Evolutionary conservation across 2,888 invertebrate species (phyloP), one percentile per base, ranked within the genome.

Genomic region (Chrysina gloriosa): DNA sequence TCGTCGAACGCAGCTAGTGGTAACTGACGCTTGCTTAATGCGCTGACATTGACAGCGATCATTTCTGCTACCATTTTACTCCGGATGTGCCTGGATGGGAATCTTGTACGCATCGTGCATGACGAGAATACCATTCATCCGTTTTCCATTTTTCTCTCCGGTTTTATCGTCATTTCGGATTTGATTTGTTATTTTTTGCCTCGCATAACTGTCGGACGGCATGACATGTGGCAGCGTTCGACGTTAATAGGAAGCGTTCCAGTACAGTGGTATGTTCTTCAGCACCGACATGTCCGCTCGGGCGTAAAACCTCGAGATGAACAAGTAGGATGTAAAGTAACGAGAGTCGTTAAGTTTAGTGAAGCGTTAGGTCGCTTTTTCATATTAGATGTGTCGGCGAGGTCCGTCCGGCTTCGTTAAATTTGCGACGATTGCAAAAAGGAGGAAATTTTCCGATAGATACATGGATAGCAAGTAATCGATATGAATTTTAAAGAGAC

Each of bases 241-340:
- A 5, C 16, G 25, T 11, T 58, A 58, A 39, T 58, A 58, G 58
- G 58, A 58, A 58, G 39, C 25, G 14, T 58, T 39, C 14, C 14
- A 39, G 14, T 39, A 19, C 14, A 39, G 14, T 39, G 25, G 21
- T 11, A 58, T 23, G 58, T 58, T 39, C 58, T 39, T 42, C 14
- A 23, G 39, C 25, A 11, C 23, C 14, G 58, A 58, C 14, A 25
- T 39, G 25, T 39, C 23, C 39, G 39, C 9, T 58, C 23, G 14
- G 39, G 21, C 58, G 58, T 58, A 14, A 58, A 58, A 58, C 39
- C 58, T 25, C 39, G 9, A 58, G 58, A 50, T 58, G 25, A 39
- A 58, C 58, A 39, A 23, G 58, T 39, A 29, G 52, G 19, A 52
- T 52, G 31, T 31, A 31, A 48, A 48, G 23, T 48, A 48, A 48